phyloP scores from a whole-genome alignment of 2,888 invertebrate genomes.

The Netelia virgata region DNA sequence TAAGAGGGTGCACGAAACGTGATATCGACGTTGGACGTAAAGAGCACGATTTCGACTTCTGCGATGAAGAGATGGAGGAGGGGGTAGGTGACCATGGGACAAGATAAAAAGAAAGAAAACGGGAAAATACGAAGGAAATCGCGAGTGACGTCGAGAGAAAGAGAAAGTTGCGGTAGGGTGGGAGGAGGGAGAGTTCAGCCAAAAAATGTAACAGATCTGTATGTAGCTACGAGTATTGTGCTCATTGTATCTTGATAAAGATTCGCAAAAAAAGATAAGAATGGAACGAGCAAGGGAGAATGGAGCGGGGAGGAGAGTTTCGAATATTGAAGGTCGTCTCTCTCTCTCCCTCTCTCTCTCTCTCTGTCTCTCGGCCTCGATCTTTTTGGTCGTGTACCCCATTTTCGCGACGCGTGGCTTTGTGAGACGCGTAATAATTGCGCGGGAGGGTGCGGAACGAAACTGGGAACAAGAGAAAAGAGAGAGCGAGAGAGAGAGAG shows the following conservation, averaged over 20 bases:
- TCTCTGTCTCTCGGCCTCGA: slow-evolving; percentile 38
- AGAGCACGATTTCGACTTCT: not conserved
- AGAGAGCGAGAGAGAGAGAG: slow-evolving; percentile 73
- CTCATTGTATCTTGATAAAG: not conserved
- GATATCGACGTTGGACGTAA: slow-evolving; percentile 55
- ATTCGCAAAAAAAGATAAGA: slow-evolving; percentile 55
- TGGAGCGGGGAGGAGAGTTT: slow-evolving; percentile 22
- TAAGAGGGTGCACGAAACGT: slow-evolving; percentile 60
- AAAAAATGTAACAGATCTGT: slow-evolving; percentile 8
- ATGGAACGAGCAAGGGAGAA: slow-evolving; percentile 56
- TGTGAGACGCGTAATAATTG: slow-evolving; percentile 84
- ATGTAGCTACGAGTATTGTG: not conserved
- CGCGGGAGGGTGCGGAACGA: slow-evolving; percentile 77
- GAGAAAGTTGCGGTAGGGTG: slow-evolving; percentile 6
- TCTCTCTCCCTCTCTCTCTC: slow-evolving; percentile 38
- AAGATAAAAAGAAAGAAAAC: slow-evolving; percentile 30
- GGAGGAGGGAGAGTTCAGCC: not conserved
- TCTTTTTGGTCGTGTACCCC: slow-evolving; percentile 64
- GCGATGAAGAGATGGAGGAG: not conserved
- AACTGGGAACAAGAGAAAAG: slow-evolving; percentile 58
- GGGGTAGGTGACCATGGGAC: slow-evolving; percentile 5
- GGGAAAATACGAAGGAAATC: slow-evolving; percentile 5
- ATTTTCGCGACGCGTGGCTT: slow-evolving; percentile 77
- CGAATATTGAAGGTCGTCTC: not conserved
- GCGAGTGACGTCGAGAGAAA: slow-evolving; percentile 21